Conservation (phyloP, 2,888 invertebrate species). For the Neoascia interrupta region DNA sequence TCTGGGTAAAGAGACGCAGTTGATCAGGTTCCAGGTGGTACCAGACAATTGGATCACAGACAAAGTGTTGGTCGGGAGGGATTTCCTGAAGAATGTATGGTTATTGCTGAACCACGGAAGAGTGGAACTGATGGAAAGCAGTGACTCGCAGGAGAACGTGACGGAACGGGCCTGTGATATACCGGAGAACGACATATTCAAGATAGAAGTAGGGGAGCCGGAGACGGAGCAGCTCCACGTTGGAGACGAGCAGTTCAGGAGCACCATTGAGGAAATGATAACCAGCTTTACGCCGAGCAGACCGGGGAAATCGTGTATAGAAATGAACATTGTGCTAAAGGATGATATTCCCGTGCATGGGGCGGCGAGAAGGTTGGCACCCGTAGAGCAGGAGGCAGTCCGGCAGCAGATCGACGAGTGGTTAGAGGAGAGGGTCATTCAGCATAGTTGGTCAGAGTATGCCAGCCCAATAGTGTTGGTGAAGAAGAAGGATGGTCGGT, state of each 20-base stretch:
- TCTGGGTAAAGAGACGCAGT: not conserved
- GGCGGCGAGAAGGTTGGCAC: constrained; percentile 2
- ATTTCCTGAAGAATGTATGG: constrained; percentile 1
- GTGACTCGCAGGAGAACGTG: too few species aligned
- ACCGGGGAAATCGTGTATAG: not conserved
- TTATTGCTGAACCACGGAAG: not conserved
- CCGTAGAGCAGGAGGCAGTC: not conserved
- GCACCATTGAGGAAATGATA: not conserved
- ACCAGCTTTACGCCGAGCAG: constrained; percentile 67
- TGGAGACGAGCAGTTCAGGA: constrained; percentile 62
- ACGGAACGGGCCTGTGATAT: not conserved
- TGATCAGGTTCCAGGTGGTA: not conserved
- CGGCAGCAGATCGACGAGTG: constrained; percentile 8
- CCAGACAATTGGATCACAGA: constrained; percentile 7
- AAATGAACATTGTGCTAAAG: constrained; percentile 1
- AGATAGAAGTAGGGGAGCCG: constrained; percentile 58
- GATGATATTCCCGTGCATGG: constrained; percentile 70
- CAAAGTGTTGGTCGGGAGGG: constrained; percentile 1
- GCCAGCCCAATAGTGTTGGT: constrained; percentile 72
- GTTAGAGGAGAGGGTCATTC: constrained; percentile 51
- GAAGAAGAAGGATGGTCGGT: constrained; percentile 69
- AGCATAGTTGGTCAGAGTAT: constrained; percentile 64
- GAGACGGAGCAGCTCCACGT: constrained; percentile 45
- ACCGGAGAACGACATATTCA: constrained; percentile 8
- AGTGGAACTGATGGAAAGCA: not conserved